A percentile compares a stretch with the other conserved stretches of the same genome.
These are phyloP conservation scores for Porites lobata DNA, from an alignment of 92 coral and sea anemone genomes.

Conservation along the genomic window DNA sequence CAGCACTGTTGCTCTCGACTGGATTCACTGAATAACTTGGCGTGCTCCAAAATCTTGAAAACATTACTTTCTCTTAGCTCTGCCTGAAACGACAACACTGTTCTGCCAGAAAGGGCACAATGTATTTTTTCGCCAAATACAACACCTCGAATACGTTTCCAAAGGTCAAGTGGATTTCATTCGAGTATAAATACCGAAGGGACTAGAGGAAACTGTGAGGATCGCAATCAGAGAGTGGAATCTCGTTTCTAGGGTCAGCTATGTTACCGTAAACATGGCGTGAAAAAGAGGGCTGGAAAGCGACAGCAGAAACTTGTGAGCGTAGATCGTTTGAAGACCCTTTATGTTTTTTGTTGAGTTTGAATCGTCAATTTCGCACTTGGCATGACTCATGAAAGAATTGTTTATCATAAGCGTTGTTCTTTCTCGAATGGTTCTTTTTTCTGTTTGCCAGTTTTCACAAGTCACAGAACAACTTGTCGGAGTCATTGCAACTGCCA, in stretches of 20 bases:
- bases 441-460: conserved; percentile 26
- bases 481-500: conserved; percentile 20
- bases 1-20: conserved; percentile 74
- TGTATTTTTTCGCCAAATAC: conserved; percentile 76
- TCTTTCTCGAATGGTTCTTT: conserved; percentile 52
- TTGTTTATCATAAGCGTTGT: conserved; percentile 35
- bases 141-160: conserved; percentile 67
- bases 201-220: conserved; percentile 63
- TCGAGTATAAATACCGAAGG: conserved; percentile 71
- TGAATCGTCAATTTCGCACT: conserved; percentile 36
- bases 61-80: conserved; percentile 63
- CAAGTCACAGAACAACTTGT: not conserved
- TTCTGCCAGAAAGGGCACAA: conserved; percentile 67
- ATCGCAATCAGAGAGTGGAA: conserved; percentile 74
- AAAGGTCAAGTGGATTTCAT: conserved; percentile 67
- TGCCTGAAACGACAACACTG: conserved; percentile 54
- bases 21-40: conserved; percentile 60
- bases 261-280: conserved; percentile 73
- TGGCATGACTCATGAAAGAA: conserved; percentile 51
- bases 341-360: not conserved
- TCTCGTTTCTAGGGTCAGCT: conserved; percentile 61
- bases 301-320: conserved; percentile 69
- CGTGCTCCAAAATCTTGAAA: conserved; percentile 64
- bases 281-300: conserved; percentile 74
- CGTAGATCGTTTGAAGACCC: conserved; percentile 29